These are phyloP conservation scores for Amblyopsis rosae DNA, from an alignment of 2,113 vertebrate species.

Conservation along the genomic window DNA sequence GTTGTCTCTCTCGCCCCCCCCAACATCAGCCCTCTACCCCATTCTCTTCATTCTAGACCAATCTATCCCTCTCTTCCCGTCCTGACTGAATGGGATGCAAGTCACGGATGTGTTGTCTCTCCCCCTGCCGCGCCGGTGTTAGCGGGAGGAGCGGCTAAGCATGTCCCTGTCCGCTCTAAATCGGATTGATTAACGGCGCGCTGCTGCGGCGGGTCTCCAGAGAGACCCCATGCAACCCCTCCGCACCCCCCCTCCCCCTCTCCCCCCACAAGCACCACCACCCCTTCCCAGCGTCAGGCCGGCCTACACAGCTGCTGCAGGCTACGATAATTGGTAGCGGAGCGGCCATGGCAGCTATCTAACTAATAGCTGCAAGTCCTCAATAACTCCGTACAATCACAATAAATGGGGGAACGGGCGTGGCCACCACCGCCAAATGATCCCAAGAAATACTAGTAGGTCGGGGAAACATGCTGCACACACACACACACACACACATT, in stretches of 20 bases:
- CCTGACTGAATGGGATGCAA: conserved; percentile 72
- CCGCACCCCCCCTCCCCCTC: conserved; percentile 6
- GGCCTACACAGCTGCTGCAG: conserved; percentile 54
- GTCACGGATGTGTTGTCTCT: conserved; percentile 70
- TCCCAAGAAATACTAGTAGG: conserved; percentile 64
- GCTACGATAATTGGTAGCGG: conserved; percentile 72
- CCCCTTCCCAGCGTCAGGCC: conserved; percentile 38
- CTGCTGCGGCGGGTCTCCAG: conserved; percentile 73
- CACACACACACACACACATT: conserved; percentile 12
- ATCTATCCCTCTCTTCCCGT: conserved; percentile 57
- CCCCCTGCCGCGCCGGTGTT: conserved; percentile 56
- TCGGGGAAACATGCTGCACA: conserved; percentile 30
- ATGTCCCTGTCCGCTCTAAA: conserved; percentile 78
- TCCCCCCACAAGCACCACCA: conserved; percentile 3
- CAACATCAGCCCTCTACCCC: conserved; percentile 59
- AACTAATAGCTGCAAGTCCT: conserved; percentile 75
- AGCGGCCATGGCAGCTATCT: conserved; percentile 67
- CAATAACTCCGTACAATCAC: conserved; percentile 74
- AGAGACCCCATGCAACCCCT: conserved; percentile 36
- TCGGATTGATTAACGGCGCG: conserved; percentile 79
- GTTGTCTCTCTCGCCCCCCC: conserved; percentile 52
- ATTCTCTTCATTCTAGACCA: conserved; percentile 65
- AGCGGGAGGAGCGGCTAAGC: conserved; percentile 67
- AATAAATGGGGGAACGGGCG: conserved; percentile 69
- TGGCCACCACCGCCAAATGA: conserved; percentile 71